Base-by-base conservation (phyloP, 2,113 vertebrate genomes). In the Heterotilapia buettikoferi region DNA sequence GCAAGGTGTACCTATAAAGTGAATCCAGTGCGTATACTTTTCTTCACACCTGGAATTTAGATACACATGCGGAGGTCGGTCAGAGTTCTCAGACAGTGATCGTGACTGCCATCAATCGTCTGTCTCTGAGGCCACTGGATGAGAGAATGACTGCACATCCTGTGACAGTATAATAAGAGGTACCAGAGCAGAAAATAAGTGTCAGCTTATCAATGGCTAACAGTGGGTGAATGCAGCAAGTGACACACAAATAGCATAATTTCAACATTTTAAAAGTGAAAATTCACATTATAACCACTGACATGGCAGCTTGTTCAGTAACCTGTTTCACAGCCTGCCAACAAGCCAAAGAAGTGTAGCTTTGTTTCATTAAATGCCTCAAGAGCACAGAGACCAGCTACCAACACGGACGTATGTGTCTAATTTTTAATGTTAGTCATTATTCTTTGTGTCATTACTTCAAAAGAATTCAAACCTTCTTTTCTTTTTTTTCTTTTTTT, bases 201-300 rank as follows among this genome's bases (percentile, higher is more conserved):
- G 18, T 54, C 63, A 79, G 12, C 33, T 92, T 83, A 84, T 88
- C 84, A 82, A n/a, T 85, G 43, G 36, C 36, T 9, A 50, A 24
- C 83, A 92, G 68, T 80, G 14, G 14, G 66, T 19, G 29, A 82
- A 53, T 11, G 21, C 50, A 38, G 7, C 5, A 2, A 19, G 31
- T 82, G 76, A 90, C 59, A 83, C 21, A 18, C 80, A 26, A 78
- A 50, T 18, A 53, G 45, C 80, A 83, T 52, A 53, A 21, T 36
- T 14, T 31, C 19, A 31, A 66, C 21, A 6, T 73, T 29, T 73
- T 29, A 2, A 76, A 43, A 71, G 24, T 26, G 19, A 9, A 66
- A 82, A 78, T 89, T 36, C 2, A 76, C 6, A 38, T 40, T 29
- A 54, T 33, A 68, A 47, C 66, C 12, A 19, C 45, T 47, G 21